Base-by-base conservation (phyloP, 2,888 invertebrate genomes). In the Tuta absoluta region DNA sequence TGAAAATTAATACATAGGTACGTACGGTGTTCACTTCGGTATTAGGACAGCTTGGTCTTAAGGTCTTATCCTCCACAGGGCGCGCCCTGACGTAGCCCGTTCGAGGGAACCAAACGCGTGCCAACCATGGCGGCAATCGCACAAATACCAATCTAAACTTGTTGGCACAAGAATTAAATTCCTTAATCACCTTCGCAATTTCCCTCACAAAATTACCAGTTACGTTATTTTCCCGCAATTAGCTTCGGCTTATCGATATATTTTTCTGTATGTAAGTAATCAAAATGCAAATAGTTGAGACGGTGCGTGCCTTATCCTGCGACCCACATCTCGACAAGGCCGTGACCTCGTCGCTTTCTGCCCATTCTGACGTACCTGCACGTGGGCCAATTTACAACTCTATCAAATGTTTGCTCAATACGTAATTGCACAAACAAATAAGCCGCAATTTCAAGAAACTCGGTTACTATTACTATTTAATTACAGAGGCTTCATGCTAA, bases 301-400 rank as follows among this genome's bases (percentile, higher is more conserved):
- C 69, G 74, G 79, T 82, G 82, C 82, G 84, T 84, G 82, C 77
- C 82, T 90, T 90, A 90, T 91, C 91, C 90, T 76, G 69, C 82
- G 90, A 82, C 91, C 91, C 81, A 91, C 86, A 90, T 91, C 89
- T 88, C 65, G 65, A 76, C 84, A 88, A 90, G 90, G 91, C 82
- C 89, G 82, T 73, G 85, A 75, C 86, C 86, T 82, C 83, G 82
- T 75, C 76, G 69, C 67, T 64, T 53, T 53, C 51, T 23, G 23
- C 41, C 24, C 56, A 56, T 53, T 53, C 53, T 64, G 76, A 78
- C 61, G 17, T 28, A 61, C 28, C 28, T 28, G 5, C 61, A 61
- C 28, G 61, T 61, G 60, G 60, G 45, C 60, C 60, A 60, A 60
- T 45, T 60, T 61, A 5, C 49, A 28, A 28, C 49, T 33, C 17